Percentiles rank a stretch among this genome's conserved stretches.
These are phyloP conservation scores for Eurytoma adleriae DNA, from an alignment of 2,888 invertebrate genomes.

Conservation along the genomic window DNA sequence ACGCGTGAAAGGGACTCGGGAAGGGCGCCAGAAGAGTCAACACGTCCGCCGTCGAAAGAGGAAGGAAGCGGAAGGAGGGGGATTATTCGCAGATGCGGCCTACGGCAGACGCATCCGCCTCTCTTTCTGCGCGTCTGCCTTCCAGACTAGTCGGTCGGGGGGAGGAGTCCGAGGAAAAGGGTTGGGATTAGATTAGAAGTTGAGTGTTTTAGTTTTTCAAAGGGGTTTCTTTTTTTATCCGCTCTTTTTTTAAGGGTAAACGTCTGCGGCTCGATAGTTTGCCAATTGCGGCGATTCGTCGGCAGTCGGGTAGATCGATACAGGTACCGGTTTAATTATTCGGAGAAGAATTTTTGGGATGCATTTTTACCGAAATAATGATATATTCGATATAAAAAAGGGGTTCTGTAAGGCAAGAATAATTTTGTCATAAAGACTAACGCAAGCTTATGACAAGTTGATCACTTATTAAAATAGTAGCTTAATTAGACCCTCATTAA, in stretches of 20 bases:
- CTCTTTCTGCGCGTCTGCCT: conserved; percentile 16
- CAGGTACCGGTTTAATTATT: too few relatives aligned
- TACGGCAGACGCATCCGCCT: conserved; percentile 22
- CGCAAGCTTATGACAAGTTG: too few relatives aligned
- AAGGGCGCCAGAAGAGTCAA: conserved; percentile 32
- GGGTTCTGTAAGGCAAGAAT: too few relatives aligned
- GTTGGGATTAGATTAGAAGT: conserved; percentile 43
- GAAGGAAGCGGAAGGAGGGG: conserved; percentile 25
- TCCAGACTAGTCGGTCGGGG: not conserved
- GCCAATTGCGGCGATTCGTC: too few relatives aligned
- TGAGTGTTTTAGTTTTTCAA: conserved; percentile 42
- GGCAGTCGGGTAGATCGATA: too few relatives aligned
- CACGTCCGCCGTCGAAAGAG: conserved; percentile 5
- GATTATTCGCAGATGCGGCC: conserved; percentile 46
- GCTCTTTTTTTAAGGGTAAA: not conserved
- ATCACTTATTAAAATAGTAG: too few relatives aligned
- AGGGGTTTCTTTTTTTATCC: conserved; percentile 19
- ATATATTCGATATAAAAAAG: too few relatives aligned
- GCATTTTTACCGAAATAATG: too few relatives aligned
- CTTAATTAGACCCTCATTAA: too few relatives aligned
- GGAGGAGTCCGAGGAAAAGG: not conserved
- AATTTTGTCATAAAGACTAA: too few relatives aligned
- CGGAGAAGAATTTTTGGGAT: too few relatives aligned
- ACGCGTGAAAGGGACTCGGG: conserved; percentile 35
- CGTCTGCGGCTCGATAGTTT: too few relatives aligned